Evolutionary conservation across 2,113 vertebrate species (phyloP).

Genomic region (Emydura subglobosa): DNA sequence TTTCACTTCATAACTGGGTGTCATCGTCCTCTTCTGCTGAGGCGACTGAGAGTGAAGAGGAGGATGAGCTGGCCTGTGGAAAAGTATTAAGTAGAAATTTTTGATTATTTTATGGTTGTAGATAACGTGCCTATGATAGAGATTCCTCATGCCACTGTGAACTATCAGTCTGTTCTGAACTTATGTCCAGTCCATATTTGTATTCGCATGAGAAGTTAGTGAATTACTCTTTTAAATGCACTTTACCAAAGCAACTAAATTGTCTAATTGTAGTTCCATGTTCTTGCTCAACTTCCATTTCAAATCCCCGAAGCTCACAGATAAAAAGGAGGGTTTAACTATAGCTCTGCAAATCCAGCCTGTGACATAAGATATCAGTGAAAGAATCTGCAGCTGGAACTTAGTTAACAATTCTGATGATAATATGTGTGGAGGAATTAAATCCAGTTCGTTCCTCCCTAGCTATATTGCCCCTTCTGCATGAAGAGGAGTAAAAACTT

Average conservation of each 20-base stretch:
- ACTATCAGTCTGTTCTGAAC: neutral
- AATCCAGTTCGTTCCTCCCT: neutral
- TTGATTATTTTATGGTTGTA: conserved; percentile 26
- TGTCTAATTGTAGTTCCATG: neutral
- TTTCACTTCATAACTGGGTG: conserved; percentile 68
- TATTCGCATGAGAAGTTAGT: neutral
- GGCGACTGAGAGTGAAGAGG: conserved; percentile 73
- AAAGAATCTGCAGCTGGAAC: neutral
- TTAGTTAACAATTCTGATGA: neutral
- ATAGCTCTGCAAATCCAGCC: neutral
- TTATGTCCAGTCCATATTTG: neutral
- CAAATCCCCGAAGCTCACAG: neutral
- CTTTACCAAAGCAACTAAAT: neutral
- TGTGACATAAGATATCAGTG: neutral
- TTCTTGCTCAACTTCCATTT: neutral
- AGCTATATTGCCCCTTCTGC: neutral
- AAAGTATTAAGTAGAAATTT: neutral
- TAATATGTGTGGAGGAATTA: neutral
- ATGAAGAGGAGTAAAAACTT: neutral
- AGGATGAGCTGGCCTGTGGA: conserved; percentile 72
- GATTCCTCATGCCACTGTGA: neutral
- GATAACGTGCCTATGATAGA: neutral
- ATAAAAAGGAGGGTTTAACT: neutral
- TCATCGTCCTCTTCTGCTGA: conserved; percentile 64
- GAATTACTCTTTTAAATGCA: neutral